These are phyloP conservation scores for Peromyscus attwateri DNA, from an alignment of 2,797 vertebrate species.

Conservation along the genomic window DNA sequence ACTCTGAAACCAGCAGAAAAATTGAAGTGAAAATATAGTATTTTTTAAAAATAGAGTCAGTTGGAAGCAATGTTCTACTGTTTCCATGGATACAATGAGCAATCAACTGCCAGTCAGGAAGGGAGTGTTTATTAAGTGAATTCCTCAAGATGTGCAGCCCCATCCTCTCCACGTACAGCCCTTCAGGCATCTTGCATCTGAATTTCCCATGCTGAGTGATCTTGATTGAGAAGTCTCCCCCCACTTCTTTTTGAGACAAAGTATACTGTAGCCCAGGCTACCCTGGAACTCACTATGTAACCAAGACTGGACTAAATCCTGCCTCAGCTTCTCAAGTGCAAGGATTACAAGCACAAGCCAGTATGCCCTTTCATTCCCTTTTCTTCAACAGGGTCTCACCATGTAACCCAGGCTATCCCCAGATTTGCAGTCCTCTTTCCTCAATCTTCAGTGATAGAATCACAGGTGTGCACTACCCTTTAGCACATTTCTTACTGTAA, in stretches of 20 bases:
- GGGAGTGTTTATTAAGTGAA: neutral
- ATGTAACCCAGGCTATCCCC: neutral
- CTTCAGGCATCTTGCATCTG: neutral
- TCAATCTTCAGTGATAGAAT: neutral
- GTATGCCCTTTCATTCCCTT: neutral
- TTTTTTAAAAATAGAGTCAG: constrained; percentile 23
- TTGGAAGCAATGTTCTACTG: neutral
- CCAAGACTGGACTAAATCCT: neutral
- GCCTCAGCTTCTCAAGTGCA: neutral
- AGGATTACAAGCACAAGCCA: neutral
- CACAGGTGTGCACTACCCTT: neutral
- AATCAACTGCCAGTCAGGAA: neutral
- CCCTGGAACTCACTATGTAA: neutral
- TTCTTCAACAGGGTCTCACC: neutral
- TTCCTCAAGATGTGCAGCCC: neutral
- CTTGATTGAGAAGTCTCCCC: neutral
- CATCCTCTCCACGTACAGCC: neutral
- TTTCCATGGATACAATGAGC: constrained; percentile 23
- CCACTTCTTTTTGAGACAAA: neutral
- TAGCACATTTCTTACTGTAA: neutral
- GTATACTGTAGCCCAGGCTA: neutral
- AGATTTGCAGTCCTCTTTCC: neutral
- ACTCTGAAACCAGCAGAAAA: constrained; percentile 1
- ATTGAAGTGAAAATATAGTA: constrained; percentile 23
- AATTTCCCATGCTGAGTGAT: neutral